Conservation (phyloP, 2,888 invertebrate genomes). For the Pammene aurita region DNA sequence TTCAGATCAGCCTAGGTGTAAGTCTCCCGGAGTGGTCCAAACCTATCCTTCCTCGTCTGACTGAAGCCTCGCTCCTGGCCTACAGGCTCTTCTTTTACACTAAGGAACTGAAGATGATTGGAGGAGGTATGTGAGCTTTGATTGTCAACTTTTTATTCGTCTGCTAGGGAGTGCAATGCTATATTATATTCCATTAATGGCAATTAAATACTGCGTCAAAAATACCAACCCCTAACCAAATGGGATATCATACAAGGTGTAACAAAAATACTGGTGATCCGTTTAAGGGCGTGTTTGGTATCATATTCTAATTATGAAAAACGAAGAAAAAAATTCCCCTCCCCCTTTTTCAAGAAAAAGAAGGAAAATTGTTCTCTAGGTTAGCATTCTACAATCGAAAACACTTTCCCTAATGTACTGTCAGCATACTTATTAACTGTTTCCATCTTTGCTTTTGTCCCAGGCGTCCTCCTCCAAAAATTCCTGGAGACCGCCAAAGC, state of each 20-base stretch:
- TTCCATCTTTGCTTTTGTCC: background rate
- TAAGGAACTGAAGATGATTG: constrained; percentile 72
- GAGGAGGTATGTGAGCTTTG: constrained; percentile 61
- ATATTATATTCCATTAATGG: too few relatives aligned
- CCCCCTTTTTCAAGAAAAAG: too few relatives aligned
- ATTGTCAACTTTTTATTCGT: background rate
- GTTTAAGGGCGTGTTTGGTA: too few relatives aligned
- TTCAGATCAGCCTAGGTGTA: constrained; percentile 64
- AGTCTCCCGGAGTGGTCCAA: constrained; percentile 72
- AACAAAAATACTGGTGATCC: too few relatives aligned
- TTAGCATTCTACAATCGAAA: too few relatives aligned
- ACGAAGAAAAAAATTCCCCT: too few relatives aligned
- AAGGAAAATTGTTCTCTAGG: too few relatives aligned
- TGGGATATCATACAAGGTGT: too few relatives aligned
- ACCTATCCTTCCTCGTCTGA: constrained; percentile 60
- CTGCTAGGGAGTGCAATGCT: background rate
- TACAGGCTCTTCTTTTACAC: constrained; percentile 71
- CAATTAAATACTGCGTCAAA: too few relatives aligned
- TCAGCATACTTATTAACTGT: background rate
- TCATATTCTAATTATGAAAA: too few relatives aligned
- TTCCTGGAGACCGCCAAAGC: constrained; percentile 64
- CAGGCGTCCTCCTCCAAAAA: constrained; percentile 69
- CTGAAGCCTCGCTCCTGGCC: constrained; percentile 65
- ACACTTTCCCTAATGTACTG: too few relatives aligned
- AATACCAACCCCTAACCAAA: too few relatives aligned